Evolutionary conservation across 2,888 invertebrate species (phyloP).

Genomic region (Phorcus lineatus): DNA sequence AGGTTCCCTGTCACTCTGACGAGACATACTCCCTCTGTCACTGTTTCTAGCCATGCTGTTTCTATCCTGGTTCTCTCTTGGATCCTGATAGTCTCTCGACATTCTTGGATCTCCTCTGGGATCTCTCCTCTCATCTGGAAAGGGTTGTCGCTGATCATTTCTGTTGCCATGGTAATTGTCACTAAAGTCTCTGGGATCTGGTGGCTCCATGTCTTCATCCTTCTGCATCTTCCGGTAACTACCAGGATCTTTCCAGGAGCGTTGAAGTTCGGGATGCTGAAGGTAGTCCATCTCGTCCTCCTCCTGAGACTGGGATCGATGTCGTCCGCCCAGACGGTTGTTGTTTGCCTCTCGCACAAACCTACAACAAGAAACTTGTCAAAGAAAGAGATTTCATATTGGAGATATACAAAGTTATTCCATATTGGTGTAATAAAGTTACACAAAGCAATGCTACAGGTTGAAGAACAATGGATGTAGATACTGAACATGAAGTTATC

Average conservation of each 20-base stretch:
- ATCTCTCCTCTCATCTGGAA: background rate
- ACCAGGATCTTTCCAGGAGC: conserved; percentile 27
- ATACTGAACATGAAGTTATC: background rate
- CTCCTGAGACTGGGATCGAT: conserved; percentile 46
- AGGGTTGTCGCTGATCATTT: background rate
- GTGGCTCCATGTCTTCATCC: conserved; percentile 23
- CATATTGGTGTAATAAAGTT: no score
- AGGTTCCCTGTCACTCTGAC: background rate
- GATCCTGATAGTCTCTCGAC: background rate
- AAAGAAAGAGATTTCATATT: background rate
- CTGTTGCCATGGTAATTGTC: background rate
- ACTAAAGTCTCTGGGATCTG: conserved; percentile 11
- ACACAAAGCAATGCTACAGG: no score
- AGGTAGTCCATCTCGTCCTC: conserved; percentile 46
- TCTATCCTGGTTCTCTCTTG: background rate
- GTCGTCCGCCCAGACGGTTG: conserved; percentile 29
- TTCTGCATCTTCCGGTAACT: conserved; percentile 15
- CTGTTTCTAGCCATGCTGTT: conserved; percentile 11
- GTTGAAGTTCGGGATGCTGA: conserved; percentile 34
- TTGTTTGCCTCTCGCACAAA: conserved; percentile 45
- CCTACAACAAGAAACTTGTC: conserved; percentile 27
- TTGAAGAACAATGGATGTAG: background rate
- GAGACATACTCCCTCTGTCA: background rate
- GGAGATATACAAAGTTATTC: background rate
- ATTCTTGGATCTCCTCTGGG: background rate